Conservation (phyloP, 2,113 vertebrate genomes). For the Protobothrops flavoviridis region DNA sequence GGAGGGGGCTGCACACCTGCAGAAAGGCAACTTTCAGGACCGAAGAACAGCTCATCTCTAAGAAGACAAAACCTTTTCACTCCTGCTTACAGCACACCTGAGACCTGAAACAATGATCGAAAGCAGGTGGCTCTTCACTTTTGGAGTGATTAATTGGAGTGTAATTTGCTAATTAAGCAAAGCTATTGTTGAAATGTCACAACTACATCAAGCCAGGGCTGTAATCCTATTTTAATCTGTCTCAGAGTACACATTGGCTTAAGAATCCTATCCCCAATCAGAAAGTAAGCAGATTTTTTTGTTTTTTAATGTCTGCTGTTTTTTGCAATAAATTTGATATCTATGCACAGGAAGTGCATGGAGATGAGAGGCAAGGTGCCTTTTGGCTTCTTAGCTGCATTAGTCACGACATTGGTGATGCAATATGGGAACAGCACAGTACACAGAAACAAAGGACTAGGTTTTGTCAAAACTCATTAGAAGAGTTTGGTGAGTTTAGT, state of each 20-base stretch:
- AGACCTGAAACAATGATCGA: neutral
- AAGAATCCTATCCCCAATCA: neutral
- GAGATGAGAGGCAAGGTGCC: neutral
- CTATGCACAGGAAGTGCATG: neutral
- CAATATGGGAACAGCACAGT: neutral
- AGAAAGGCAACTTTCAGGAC: neutral
- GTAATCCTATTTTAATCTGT: neutral
- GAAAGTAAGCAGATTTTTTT: neutral
- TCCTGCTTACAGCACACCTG: neutral
- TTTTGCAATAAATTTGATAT: neutral
- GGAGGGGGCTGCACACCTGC: no score
- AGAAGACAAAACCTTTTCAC: neutral
- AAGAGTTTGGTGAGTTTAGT: neutral
- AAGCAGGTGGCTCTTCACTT: neutral
- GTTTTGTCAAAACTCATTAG: neutral
- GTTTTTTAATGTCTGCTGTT: neutral
- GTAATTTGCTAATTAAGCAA: neutral
- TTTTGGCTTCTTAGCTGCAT: neutral
- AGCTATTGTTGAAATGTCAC: neutral
- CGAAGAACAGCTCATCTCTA: neutral
- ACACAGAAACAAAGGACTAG: neutral
- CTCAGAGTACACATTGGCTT: neutral
- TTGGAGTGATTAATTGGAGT: neutral
- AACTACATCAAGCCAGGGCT: neutral
- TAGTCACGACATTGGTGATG: neutral